Evolutionary conservation across 35 echinoderm and acorn worm genomes (phyloP), one percentile per base, ranked within the genome.

Genomic region (Chiridota heheva): DNA sequence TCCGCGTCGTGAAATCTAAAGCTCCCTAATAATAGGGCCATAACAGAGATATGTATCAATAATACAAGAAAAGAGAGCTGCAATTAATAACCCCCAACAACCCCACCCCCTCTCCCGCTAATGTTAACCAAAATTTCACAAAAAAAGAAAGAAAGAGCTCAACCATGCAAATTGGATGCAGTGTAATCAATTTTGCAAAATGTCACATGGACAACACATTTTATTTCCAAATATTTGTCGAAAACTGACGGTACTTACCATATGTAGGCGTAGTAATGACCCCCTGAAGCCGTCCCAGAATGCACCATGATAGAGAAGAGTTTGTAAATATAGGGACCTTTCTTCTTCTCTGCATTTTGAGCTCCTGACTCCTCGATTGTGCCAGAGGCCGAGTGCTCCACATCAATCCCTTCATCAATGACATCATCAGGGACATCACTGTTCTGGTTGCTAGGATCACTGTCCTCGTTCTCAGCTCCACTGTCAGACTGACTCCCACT

Each of bases 251-350:
- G 35, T 22, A 68, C 80, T 84, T 65, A 97, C 94, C 90, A 91
- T 44, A 97, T 97, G 53, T 97, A 97, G 88, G 94, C 94, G 85
- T 97, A 97, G 80, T 97, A 97, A 76, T 97, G 94, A 64, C 94
- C 94, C 3, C 94, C 94, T 10, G 89, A 81, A 1, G 94, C 94
- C 35, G 89, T 97, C 33, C 94, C 94, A 80, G 94, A 97, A 69
- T 97, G 94, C 56, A 97, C 89, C 94, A 97, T 97, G 56, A 97
- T 97, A 1, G 94, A 97, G 83, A 97, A 97, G 36, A 97, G 79
- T 69, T 97, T 78, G 40, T 97, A 97, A 22, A 73, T 65, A 45
- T 86, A 96, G 0, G 76, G 92, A 8, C 86, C 87, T 42, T 71
- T 80, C 44, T 85, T 42, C 59, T 59, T 43, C 40, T 84, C 60